Base-by-base conservation (phyloP, 2,113 vertebrate species). In the Scophthalmus maximus region DNA sequence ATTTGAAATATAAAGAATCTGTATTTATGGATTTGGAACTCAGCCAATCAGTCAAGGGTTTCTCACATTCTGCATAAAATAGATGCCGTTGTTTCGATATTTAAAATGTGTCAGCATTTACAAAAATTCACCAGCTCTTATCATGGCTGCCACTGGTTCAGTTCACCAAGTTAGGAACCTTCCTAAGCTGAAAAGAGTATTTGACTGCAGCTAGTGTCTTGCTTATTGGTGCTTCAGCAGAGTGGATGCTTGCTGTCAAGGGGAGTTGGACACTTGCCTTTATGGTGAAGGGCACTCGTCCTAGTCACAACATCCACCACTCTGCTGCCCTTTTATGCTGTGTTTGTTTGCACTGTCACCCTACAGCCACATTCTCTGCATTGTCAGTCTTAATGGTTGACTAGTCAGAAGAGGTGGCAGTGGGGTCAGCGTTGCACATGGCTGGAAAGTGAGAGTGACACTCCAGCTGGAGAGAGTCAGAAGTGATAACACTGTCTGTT, bases 281-380 rank as follows among this genome's bases (percentile, higher is more conserved):
- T 26, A 25, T 1, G 0, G 5, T 60, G 73, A 66, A 55, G 1
- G 52, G 58, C 53, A 47, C 42, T 38, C 1, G 0, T 57, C 26
- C 8, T 72, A 29, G 68, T 60, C 46, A 32, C 42, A 32, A 11
- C n/a, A n/a, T n/a, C 27, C 56, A 40, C 44, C 30, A 25, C 46
- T 74, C 51, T 55, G 34, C 40, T 74, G 25, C 44, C 0, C 65
- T n/a, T 68, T 60, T 18, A 52, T 12, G 1, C 64, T 26, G 27
- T 71, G 32, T 83, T 74, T 83, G 51, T 80, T 68, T 78, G 61
- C 38, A 40, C 81, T 53, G 20, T 86, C 74, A 71, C 72, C 84
- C 36, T 6, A 40, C 25, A 64, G 69, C 52, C 51, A 66, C 68
- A 63, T 73, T 78, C 51, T 23, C 29, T 57, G 46, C 63, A 51